Conservation (phyloP, 2,797 vertebrate species). For the Neosilurus mollespiculum region DNA sequence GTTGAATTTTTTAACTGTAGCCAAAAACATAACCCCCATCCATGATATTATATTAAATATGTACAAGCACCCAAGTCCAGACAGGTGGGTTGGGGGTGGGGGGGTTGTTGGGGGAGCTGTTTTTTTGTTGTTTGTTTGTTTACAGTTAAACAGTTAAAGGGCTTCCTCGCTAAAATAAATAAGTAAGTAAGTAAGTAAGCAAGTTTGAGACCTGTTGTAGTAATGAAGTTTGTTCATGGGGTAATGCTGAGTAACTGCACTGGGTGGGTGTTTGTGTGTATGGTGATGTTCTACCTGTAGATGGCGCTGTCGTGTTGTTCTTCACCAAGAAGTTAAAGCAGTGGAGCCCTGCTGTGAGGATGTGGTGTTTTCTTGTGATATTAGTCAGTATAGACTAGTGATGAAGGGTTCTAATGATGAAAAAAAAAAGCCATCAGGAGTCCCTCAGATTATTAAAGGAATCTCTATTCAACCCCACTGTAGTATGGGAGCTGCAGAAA, state of each 20-base stretch:
- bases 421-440: neutral
- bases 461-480: neutral
- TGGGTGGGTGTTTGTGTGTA: neutral
- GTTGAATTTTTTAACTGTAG: neutral
- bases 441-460: neutral
- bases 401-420: neutral
- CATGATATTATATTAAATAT: neutral
- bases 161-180: neutral
- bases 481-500: neutral
- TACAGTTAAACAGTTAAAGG: neutral
- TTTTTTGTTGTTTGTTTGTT: neutral
- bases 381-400: neutral
- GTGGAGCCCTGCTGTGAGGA: neutral
- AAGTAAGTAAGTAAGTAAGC: too few relatives aligned
- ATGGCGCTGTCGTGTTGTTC: conserved; percentile 30
- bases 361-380: neutral
- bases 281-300: conserved; percentile 15
- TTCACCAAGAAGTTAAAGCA: neutral
- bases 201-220: neutral
- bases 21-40: neutral
- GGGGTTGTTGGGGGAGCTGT: neutral
- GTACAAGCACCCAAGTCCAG: neutral
- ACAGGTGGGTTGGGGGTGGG: too few relatives aligned
- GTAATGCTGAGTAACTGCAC: neutral
- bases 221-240: neutral